These are phyloP conservation scores for Tanytarsus gracilentus DNA, from an alignment of 2,888 invertebrate species.

Conservation along the genomic window DNA sequence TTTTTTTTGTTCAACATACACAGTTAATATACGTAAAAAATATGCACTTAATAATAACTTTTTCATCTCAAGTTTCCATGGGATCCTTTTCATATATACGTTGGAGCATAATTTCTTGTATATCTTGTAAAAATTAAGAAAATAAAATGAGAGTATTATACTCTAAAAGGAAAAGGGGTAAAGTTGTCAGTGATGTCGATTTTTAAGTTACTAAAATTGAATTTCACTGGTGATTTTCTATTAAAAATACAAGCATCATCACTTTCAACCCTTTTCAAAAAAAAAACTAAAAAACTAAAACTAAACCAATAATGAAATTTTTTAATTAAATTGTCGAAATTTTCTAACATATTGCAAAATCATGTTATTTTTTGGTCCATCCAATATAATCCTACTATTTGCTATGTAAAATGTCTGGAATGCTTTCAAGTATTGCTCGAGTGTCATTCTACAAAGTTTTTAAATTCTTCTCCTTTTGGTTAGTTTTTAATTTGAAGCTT, in stretches of 20 bases:
- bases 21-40: slow-evolving; percentile 18
- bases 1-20: slow-evolving; percentile 25
- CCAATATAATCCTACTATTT: not conserved
- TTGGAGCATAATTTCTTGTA: not conserved
- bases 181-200: too few relatives aligned
- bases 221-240: too few relatives aligned
- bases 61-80: not conserved
- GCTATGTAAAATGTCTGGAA: slow-evolving; percentile 2
- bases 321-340: too few relatives aligned
- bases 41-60: slow-evolving; percentile 12
- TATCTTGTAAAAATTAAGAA: too few relatives aligned
- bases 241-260: too few relatives aligned
- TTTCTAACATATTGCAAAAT: too few relatives aligned
- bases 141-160: too few relatives aligned
- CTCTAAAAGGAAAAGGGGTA: too few relatives aligned
- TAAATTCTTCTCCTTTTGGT: not conserved
- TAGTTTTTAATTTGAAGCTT: not conserved
- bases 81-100: slow-evolving; percentile 8
- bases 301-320: too few relatives aligned
- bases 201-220: too few relatives aligned
- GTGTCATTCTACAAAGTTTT: not conserved
- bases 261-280: too few relatives aligned
- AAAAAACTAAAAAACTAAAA: too few relatives aligned
- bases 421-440: not conserved
- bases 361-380: slow-evolving; percentile 13